Conservation (phyloP, 2,888 invertebrate species). For the Rhamphomyia laevipes region DNA sequence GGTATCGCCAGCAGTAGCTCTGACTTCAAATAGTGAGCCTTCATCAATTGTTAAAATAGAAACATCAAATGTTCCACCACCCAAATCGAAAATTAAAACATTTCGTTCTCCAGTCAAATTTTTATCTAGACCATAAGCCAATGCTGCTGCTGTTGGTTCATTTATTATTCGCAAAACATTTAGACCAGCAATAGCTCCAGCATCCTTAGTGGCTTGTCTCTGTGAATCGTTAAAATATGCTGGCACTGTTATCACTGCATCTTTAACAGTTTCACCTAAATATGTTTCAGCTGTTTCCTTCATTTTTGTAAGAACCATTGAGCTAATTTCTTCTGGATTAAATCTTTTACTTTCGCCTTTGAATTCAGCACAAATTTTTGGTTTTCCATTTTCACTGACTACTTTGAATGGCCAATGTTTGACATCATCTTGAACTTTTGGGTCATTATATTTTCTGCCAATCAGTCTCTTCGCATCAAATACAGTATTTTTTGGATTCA, state of each 20-base stretch:
- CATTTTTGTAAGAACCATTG: slow-evolving; percentile 92
- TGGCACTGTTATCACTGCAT: slow-evolving; percentile 86
- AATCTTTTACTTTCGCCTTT: slow-evolving; percentile 85
- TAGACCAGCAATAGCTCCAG: slow-evolving; percentile 83
- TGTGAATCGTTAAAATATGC: slow-evolving; percentile 89
- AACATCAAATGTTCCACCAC: slow-evolving; percentile 95
- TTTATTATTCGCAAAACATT: slow-evolving; percentile 89
- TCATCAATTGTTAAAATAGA: slow-evolving; percentile 94
- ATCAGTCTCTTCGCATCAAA: slow-evolving; percentile 95
- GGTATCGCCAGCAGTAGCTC: slow-evolving; percentile 91
- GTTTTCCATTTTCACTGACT: slow-evolving; percentile 66
- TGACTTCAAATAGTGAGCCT: slow-evolving; percentile 81
- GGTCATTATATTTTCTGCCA: slow-evolving; percentile 83
- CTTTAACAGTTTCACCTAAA: slow-evolving; percentile 74
- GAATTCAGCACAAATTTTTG: slow-evolving; percentile 75
- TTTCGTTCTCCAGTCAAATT: slow-evolving; percentile 74
- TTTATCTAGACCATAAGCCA: slow-evolving; percentile 87
- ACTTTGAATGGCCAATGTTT: slow-evolving; percentile 95
- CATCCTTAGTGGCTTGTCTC: slow-evolving; percentile 86
- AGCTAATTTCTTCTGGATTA: slow-evolving; percentile 87
- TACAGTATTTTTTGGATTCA: slow-evolving; percentile 85
- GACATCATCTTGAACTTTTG: slow-evolving; percentile 88
- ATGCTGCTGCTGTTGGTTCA: slow-evolving; percentile 87
- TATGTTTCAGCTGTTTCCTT: slow-evolving; percentile 88
- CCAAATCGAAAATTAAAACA: slow-evolving; percentile 74